Conservation (phyloP, 2,888 invertebrate species). For the Melanchra persicariae region DNA sequence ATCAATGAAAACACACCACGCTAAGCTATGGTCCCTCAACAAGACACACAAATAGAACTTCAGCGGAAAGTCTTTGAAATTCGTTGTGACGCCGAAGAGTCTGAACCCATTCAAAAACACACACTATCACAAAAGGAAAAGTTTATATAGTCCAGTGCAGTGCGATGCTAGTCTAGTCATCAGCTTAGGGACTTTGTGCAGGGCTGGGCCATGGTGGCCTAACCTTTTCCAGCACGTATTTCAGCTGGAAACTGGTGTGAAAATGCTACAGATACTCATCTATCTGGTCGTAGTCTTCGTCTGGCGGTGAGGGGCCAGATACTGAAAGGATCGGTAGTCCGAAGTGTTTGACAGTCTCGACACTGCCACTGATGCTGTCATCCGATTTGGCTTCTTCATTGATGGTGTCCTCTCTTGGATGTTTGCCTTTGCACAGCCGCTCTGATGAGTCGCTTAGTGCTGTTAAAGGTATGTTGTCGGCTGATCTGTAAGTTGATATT, state of each 20-base stretch:
- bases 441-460: slow-evolving; percentile 89
- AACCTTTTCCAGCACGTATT: slow-evolving; percentile 88
- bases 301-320: slow-evolving; percentile 95
- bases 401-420: slow-evolving; percentile 85
- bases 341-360: slow-evolving; percentile 91
- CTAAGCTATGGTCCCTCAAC: slow-evolving; percentile 85
- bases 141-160: slow-evolving; percentile 75
- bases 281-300: slow-evolving; percentile 92
- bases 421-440: slow-evolving; percentile 86
- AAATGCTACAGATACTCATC: slow-evolving; percentile 92
- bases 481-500: slow-evolving; percentile 78
- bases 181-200: slow-evolving; percentile 84
- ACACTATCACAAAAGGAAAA: slow-evolving; percentile 72
- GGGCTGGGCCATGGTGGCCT: slow-evolving; percentile 86
- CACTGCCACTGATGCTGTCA: slow-evolving; percentile 82
- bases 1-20: slow-evolving; percentile 80
- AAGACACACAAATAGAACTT: slow-evolving; percentile 81
- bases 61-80: slow-evolving; percentile 76
- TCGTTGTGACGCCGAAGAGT: slow-evolving; percentile 77
- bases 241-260: slow-evolving; percentile 88
- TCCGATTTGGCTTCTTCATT: slow-evolving; percentile 88
- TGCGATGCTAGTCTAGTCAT: slow-evolving; percentile 71
- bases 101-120: slow-evolving; percentile 65
- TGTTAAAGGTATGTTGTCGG: slow-evolving; percentile 87
- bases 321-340: slow-evolving; percentile 94